Percentiles rank a stretch among this genome's conserved stretches.
Conservation (phyloP, 2,888 invertebrate species). For the Holacanthella duospinosa region DNA sequence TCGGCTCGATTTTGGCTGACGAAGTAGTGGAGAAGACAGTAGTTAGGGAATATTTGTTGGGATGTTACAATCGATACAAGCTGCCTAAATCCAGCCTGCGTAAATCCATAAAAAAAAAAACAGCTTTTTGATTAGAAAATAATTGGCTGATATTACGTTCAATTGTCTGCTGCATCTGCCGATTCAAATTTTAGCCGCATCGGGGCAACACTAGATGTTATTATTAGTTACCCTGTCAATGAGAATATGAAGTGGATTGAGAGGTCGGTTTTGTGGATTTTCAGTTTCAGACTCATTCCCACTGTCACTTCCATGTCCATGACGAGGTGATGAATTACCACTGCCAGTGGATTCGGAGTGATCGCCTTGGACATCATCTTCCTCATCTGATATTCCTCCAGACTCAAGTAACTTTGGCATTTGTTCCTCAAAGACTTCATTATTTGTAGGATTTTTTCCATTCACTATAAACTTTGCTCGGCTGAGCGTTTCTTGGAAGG, state of each 20-base stretch:
- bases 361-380: slow-evolving; percentile 11
- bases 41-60: too few species aligned
- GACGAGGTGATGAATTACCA: background rate
- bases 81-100: too few species aligned
- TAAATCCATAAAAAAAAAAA: too few species aligned
- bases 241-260: slow-evolving; percentile 29
- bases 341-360: background rate
- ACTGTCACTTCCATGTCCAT: background rate
- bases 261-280: slow-evolving; percentile 12
- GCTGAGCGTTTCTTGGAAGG: slow-evolving; percentile 29
- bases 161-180: too few species aligned
- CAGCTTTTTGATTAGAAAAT: too few species aligned
- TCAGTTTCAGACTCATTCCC: slow-evolving; percentile 10
- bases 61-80: too few species aligned
- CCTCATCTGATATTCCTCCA: background rate
- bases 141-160: too few species aligned
- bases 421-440: slow-evolving; percentile 51
- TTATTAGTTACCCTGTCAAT: slow-evolving; percentile 27
- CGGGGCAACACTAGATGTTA: slow-evolving; percentile 10
- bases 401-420: background rate
- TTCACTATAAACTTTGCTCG: slow-evolving; percentile 59
- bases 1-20: too few species aligned
- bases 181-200: too few species aligned
- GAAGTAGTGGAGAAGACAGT: too few species aligned
- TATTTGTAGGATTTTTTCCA: slow-evolving; percentile 55